These are phyloP conservation scores for Choristoneura rosaceana DNA, from an alignment of 2,888 invertebrate genomes.

Conservation along the genomic window DNA sequence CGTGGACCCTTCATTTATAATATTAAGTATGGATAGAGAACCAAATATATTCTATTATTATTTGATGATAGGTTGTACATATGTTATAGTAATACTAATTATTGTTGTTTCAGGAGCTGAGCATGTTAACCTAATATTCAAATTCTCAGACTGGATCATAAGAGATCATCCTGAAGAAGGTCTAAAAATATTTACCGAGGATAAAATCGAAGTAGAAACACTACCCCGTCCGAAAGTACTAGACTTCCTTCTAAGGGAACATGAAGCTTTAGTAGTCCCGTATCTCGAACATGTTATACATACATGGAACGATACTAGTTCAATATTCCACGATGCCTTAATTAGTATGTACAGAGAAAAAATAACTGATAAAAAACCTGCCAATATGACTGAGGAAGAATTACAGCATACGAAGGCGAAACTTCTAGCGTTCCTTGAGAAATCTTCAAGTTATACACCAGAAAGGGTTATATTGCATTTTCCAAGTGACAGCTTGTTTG, in stretches of 20 bases:
- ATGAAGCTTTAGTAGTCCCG: constrained; percentile 93
- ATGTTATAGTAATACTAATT: not conserved
- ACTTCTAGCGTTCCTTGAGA: constrained; percentile 92
- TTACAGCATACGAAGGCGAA: constrained; percentile 78
- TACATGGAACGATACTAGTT: constrained; percentile 94
- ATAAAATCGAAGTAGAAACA: constrained; percentile 94
- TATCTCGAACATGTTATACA: constrained; percentile 98
- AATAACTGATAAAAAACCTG: constrained; percentile 74
- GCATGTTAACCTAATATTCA: constrained; percentile 94
- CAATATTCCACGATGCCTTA: constrained; percentile 95
- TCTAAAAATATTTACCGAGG: constrained; percentile 94
- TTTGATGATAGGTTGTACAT: too few relatives aligned
- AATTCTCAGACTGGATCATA: constrained; percentile 97
- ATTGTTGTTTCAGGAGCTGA: constrained; percentile 84
- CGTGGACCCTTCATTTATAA: too few relatives aligned
- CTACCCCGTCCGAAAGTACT: constrained; percentile 95
- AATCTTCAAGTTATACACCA: constrained; percentile 92
- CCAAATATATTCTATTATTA: not conserved
- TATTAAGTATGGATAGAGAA: too few relatives aligned
- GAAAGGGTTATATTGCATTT: constrained; percentile 95
- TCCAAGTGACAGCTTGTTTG: constrained; percentile 93
- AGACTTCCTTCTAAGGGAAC: constrained; percentile 94
- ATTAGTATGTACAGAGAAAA: constrained; percentile 95
- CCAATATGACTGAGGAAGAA: constrained; percentile 67
- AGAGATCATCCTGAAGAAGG: constrained; percentile 95